Percentiles rank a stretch among this genome's conserved stretches.
Conservation (phyloP, 1,140 invertebrate species). For the Atta texana region DNA sequence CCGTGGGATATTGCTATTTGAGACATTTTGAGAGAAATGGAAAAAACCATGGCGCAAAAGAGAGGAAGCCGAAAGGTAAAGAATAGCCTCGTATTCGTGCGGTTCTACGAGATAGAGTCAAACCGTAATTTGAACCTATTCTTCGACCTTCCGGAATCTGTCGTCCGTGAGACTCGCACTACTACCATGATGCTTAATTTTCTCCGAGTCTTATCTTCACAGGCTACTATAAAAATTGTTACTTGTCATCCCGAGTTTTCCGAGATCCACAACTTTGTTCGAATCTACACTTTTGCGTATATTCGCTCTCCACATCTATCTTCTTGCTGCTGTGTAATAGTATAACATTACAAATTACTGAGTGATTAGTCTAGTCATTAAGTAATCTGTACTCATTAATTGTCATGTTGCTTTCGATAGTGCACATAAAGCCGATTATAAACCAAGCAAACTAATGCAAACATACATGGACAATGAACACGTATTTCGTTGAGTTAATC, state of each 20-base stretch:
- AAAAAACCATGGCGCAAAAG: conserved; percentile 12
- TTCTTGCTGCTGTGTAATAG: neutral
- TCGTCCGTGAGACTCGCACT: conserved; percentile 19
- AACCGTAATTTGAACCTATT: conserved; percentile 61
- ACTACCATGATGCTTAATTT: conserved; percentile 44
- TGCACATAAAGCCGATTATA: neutral
- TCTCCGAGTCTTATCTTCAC: conserved; percentile 27
- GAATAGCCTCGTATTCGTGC: conserved; percentile 41
- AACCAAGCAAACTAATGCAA: neutral
- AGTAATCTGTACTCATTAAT: neutral
- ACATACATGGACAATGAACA: neutral
- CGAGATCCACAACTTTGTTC: neutral
- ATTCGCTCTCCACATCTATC: neutral
- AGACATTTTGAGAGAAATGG: conserved; percentile 8
- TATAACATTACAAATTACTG: neutral
- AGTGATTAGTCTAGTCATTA: neutral
- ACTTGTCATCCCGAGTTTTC: conserved; percentile 3
- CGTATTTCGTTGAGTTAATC: neutral
- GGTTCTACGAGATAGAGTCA: conserved; percentile 45
- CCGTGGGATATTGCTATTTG: neutral
- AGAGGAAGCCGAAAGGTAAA: conserved; percentile 33
- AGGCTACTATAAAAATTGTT: conserved; percentile 28
- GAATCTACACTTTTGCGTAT: neutral
- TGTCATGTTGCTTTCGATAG: neutral
- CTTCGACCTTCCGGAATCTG: conserved; percentile 57